A percentile compares a stretch with the other conserved stretches of the same genome.
Evolutionary conservation across 2,888 invertebrate genomes (phyloP).

Genomic region (Criorhina ranunculi): DNA sequence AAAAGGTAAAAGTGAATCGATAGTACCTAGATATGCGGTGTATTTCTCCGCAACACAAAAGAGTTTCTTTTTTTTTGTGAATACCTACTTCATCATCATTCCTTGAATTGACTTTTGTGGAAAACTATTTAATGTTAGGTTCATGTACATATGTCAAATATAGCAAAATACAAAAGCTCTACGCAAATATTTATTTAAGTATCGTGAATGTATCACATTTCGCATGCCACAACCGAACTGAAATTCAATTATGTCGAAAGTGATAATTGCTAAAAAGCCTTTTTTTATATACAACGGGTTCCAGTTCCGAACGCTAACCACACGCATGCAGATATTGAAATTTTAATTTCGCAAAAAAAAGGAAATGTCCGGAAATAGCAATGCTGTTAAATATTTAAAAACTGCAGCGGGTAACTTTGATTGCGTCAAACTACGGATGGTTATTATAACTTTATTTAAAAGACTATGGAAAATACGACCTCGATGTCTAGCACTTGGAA

Average conservation of each 20-base stretch:
- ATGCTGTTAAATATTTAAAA: too few species aligned
- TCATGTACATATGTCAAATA: background rate
- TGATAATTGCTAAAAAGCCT: background rate
- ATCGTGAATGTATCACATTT: background rate
- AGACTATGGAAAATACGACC: too few species aligned
- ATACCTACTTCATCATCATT: background rate
- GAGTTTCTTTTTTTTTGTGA: background rate
- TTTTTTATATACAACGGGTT: too few species aligned
- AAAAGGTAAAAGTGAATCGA: conserved; percentile 19
- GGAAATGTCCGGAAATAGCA: too few species aligned
- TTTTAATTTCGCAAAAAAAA: too few species aligned
- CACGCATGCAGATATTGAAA: too few species aligned
- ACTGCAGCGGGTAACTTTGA: too few species aligned
- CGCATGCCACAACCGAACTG: background rate
- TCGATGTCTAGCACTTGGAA: too few species aligned
- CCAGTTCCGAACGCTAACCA: too few species aligned
- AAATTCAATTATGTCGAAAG: background rate
- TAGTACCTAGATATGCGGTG: conserved; percentile 1
- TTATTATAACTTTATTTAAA: too few species aligned
- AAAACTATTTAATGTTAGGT: conserved; percentile 1
- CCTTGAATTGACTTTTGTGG: conserved; percentile 1
- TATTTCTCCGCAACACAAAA: background rate
- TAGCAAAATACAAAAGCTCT: background rate
- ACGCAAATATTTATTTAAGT: background rate
- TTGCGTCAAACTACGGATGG: too few species aligned